Conservation (phyloP, 2,888 invertebrate genomes). For the Lepidocyrtinus sp. region DNA sequence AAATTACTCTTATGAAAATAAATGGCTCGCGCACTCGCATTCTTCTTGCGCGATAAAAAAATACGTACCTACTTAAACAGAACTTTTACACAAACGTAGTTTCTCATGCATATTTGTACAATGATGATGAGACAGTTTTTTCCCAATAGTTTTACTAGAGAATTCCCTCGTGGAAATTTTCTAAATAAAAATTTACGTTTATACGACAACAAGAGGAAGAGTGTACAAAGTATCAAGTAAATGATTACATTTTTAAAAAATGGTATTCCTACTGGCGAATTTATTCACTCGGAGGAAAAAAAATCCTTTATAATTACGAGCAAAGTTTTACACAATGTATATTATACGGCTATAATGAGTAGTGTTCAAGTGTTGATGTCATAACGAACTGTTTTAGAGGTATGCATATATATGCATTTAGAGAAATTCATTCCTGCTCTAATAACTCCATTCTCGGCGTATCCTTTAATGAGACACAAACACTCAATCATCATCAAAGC, state of each 20-base stretch:
- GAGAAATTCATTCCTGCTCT: constrained; percentile 11
- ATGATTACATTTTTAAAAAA: not conserved
- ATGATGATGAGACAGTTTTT: no score
- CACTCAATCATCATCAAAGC: not conserved
- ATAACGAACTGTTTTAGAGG: not conserved
- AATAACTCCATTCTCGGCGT: constrained; percentile 3
- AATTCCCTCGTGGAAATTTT: not conserved
- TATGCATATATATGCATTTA: no score
- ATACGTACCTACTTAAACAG: no score
- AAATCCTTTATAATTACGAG: not conserved
- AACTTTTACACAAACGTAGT: no score
- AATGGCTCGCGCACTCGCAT: not conserved
- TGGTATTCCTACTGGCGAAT: not conserved
- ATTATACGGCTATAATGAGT: not conserved
- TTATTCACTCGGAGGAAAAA: not conserved
- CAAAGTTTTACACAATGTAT: not conserved
- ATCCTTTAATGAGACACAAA: constrained; percentile 18
- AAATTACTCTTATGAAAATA: constrained; percentile 43
- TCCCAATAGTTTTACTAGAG: not conserved
- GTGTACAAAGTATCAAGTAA: not conserved
- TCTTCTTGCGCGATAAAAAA: not conserved
- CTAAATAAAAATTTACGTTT: not conserved
- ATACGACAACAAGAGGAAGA: not conserved
- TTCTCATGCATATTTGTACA: not conserved
- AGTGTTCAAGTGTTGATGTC: not conserved